Evolutionary conservation across 2,113 vertebrate genomes (phyloP).

Genomic region (Centropus unirufus): DNA sequence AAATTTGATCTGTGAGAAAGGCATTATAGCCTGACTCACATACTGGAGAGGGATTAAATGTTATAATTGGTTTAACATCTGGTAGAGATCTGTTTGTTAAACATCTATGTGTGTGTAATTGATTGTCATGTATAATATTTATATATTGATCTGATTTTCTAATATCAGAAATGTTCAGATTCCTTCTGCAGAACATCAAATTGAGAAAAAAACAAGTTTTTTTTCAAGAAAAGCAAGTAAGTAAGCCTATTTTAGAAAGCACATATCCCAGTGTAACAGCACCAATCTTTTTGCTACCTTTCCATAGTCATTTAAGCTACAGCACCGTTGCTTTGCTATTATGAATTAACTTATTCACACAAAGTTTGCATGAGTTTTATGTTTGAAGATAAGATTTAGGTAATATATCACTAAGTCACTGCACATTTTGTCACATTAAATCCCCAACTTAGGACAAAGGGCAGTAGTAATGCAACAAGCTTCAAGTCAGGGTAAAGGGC

Average conservation of each 20-base stretch:
- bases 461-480: background rate
- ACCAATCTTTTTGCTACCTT: background rate
- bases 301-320: background rate
- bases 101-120: background rate
- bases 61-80: background rate
- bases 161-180: background rate
- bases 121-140: background rate
- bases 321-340: background rate
- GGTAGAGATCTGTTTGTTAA: background rate
- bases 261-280: background rate
- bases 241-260: background rate
- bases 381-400: constrained; percentile 1
- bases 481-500: background rate
- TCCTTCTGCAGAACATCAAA: background rate
- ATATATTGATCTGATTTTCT: background rate
- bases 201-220: background rate
- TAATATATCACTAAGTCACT: background rate
- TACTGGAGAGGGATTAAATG: background rate
- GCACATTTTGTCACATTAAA: background rate
- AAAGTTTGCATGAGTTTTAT: background rate
- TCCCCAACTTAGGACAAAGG: background rate
- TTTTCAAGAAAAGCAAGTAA: fast-evolving
- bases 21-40: background rate
- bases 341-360: background rate
- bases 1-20: background rate